Evolutionary conservation across 2,113 vertebrate species (phyloP), one percentile per base, ranked within the genome.

Genomic region (Phycodurus eques): DNA sequence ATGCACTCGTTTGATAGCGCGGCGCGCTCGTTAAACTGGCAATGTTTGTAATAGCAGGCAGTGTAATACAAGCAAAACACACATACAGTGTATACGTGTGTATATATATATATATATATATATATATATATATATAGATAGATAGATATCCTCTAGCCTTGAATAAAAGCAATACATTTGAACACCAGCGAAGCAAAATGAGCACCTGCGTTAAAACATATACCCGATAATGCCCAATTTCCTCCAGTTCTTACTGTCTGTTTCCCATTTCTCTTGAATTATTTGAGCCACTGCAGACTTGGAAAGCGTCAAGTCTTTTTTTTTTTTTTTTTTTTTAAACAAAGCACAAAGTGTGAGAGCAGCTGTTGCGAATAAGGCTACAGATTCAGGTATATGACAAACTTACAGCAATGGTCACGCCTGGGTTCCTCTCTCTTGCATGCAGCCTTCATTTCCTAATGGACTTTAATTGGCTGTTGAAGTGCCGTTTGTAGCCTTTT

Each of bases 211-310:
- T 49, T 65, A 68, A 43, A 73, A 76, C 68, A 68, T 81, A 64
- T 66, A 75, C 72, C 63, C 77, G 70, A 68, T 74, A 82, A 70
- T 22, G 1, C 72, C 71, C 43, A 80, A 78, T 76, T 84, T 84
- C 81, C 72, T 81, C 83, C 74, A 70, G 65, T 81, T 79, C 72
- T 67, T 80, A 63, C 66, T 70, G 67, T 66, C 83, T 87, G 84
- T 71, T 85, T 82, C 75, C 81, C 76, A 73, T 88, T 85, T 83
- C 71, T 83, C 78, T 72, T 73, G 35, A 61, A 61, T 61, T 66
- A 75, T 82, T 78, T 83, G 81, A 88, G 82, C 81, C 67, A 1
- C 80, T 62, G 83, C 84, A 76, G 72, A 78, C 85, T 84, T 88
- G 86, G 77, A 87, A 87, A 85, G 77, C 77, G 81, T 80, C 68